These are phyloP conservation scores for Serilophus lunatus DNA, from an alignment of 2,113 vertebrate genomes.

Conservation along the genomic window DNA sequence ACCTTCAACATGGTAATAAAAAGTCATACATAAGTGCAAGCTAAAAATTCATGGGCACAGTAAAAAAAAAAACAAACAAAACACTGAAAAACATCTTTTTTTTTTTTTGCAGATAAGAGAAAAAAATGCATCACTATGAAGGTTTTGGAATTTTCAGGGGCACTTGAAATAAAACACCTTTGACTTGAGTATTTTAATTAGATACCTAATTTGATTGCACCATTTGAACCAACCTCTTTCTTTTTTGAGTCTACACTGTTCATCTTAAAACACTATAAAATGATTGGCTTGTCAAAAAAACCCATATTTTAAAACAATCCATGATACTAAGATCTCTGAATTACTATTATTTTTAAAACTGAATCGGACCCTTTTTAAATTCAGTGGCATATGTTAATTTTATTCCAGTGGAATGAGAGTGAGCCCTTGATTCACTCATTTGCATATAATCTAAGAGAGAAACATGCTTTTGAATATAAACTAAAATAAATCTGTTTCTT, in stretches of 20 bases:
- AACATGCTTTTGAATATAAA: background rate
- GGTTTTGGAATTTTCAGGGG: background rate
- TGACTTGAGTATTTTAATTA: background rate
- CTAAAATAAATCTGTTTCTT: background rate
- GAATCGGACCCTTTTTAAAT: background rate
- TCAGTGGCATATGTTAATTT: background rate
- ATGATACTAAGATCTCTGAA: background rate
- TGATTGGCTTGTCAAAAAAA: background rate
- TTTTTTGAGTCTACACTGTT: background rate
- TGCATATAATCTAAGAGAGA: background rate
- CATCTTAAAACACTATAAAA: background rate
- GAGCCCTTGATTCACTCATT: background rate
- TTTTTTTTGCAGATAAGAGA: background rate
- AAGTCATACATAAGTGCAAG: background rate
- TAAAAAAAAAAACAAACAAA: background rate
- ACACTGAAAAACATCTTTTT: background rate
- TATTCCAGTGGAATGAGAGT: background rate
- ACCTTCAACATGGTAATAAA: background rate
- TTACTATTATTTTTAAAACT: background rate
- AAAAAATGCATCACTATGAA: background rate
- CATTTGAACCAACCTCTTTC: background rate
- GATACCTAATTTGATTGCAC: background rate
- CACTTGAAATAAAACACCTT: background rate
- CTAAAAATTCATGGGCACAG: background rate
- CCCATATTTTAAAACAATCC: background rate